A percentile compares a stretch with the other conserved stretches of the same genome.
Conservation (phyloP, 2,797 vertebrate genomes). For the Pterois miles region DNA sequence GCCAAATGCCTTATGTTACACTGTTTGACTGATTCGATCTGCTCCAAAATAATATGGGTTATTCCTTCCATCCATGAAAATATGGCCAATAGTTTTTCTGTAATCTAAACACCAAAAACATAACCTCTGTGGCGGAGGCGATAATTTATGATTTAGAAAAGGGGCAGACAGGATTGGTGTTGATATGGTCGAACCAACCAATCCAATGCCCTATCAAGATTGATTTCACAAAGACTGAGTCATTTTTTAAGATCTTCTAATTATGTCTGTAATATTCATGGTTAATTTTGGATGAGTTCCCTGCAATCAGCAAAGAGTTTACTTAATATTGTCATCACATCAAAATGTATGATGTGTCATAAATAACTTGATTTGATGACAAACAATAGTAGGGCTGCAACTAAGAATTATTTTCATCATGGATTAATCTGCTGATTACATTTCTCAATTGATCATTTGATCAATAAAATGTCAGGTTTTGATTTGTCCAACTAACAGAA, state of each 20-base stretch:
- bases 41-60: background rate
- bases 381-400: background rate
- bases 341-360: background rate
- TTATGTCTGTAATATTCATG: background rate
- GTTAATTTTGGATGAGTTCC: background rate
- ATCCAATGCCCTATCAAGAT: background rate
- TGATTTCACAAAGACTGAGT: background rate
- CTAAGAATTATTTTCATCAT: conserved; percentile 1
- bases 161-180: background rate
- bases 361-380: background rate
- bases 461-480: background rate
- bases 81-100: background rate
- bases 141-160: background rate
- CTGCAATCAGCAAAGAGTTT: background rate
- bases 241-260: background rate
- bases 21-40: background rate
- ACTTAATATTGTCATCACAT: background rate
- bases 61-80: background rate
- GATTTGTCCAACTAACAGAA: background rate
- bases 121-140: background rate
- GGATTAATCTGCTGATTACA: background rate
- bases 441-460: background rate
- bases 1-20: background rate
- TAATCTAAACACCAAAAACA: background rate
- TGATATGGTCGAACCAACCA: background rate